Percentiles rank a stretch among this genome's conserved stretches.
Conservation (phyloP, 2,888 invertebrate genomes). For the Leptopilina drosophilae region DNA sequence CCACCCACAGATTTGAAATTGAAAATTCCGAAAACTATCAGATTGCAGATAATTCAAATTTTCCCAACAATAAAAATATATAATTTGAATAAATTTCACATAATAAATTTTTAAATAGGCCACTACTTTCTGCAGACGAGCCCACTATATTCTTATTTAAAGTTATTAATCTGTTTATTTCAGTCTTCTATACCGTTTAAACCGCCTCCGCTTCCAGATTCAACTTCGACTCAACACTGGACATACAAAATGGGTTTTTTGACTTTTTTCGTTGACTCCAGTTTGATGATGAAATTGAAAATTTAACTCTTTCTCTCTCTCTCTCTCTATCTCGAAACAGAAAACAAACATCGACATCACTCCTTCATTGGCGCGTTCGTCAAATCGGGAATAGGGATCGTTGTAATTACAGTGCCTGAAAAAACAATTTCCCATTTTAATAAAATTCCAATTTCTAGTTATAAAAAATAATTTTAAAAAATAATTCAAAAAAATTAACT, state of each 20-base stretch:
- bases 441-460: not conserved
- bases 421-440: not conserved
- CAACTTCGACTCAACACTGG: slow-evolving; percentile 11
- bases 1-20: no score
- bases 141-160: slow-evolving; percentile 30
- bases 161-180: slow-evolving; percentile 44
- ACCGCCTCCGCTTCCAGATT: slow-evolving; percentile 12
- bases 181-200: slow-evolving; percentile 1
- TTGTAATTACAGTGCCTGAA: slow-evolving; percentile 59
- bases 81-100: not conserved
- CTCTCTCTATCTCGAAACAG: not conserved
- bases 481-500: no score
- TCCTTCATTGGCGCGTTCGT: slow-evolving; percentile 63
- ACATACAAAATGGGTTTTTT: slow-evolving; percentile 17
- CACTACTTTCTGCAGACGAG: slow-evolving; percentile 35
- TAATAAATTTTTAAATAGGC: slow-evolving; percentile 8
- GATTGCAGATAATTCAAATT: not conserved
- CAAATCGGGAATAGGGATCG: slow-evolving; percentile 61
- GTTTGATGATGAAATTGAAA: not conserved
- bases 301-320: not conserved
- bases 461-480: no score
- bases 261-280: slow-evolving; percentile 5
- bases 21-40: no score
- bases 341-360: slow-evolving; percentile 31
- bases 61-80: not conserved